Percentiles rank a stretch among this genome's conserved stretches.
Evolutionary conservation across 1,140 invertebrate genomes (phyloP).

Genomic region (Drosophila nigromelanica): DNA sequence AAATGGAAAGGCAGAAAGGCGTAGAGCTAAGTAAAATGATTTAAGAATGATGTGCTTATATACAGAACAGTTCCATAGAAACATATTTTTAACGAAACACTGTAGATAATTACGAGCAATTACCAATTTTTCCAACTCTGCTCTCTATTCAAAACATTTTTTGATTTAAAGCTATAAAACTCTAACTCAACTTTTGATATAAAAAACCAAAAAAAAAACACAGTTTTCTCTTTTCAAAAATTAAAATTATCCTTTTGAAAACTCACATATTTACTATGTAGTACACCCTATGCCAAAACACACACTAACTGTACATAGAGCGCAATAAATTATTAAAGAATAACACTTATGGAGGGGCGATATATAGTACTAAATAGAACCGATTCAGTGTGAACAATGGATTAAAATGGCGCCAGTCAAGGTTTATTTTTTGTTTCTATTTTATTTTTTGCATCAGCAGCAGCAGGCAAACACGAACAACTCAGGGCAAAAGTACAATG

Average conservation of each 20-base stretch:
- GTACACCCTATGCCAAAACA: constrained; percentile 31
- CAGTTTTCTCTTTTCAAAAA: too few relatives aligned
- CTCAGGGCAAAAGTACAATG: constrained; percentile 84
- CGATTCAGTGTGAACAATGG: constrained; percentile 16
- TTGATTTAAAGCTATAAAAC: not conserved
- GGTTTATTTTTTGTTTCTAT: constrained; percentile 2
- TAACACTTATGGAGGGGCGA: not conserved
- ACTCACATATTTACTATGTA: constrained; percentile 10
- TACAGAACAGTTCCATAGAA: constrained; percentile 20
- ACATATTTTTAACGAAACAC: constrained; percentile 20
- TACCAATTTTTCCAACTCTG: constrained; percentile 24
- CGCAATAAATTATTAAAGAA: constrained; percentile 11
- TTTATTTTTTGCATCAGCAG: constrained; percentile 43
- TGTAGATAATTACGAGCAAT: constrained; percentile 23
- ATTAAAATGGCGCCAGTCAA: constrained; percentile 59
- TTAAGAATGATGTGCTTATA: constrained; percentile 4
- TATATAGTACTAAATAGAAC: constrained; percentile 28
- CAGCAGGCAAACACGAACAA: constrained; percentile 55
- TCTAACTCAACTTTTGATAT: too few relatives aligned
- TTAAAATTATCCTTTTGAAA: not conserved
- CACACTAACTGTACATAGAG: constrained; percentile 38
- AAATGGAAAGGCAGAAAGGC: not conserved
- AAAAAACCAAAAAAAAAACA: too few relatives aligned
- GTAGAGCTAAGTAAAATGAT: not conserved
- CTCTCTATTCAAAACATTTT: constrained; percentile 9